Evolutionary conservation across 2,113 vertebrate species (phyloP), one percentile per base, ranked within the genome.

Genomic region (Sardina pilchardus): DNA sequence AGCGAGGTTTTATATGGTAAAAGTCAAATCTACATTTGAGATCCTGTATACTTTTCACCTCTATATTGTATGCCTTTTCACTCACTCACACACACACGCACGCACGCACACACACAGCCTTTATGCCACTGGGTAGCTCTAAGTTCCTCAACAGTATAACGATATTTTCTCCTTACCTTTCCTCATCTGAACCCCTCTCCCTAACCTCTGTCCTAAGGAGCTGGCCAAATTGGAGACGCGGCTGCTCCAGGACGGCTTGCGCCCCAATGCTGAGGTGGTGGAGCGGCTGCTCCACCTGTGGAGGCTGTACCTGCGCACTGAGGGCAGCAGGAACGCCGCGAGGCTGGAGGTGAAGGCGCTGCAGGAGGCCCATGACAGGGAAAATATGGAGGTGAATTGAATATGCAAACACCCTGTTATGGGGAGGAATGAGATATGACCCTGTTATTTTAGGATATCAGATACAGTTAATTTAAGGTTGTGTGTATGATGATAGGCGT

Each of bases 251-350:
- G 93, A 96, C 85, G 95, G 93, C 6, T 88, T 94, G 12, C 8
- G 89, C 81, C 83, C 87, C 0, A 81, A 87, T 24, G 90, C 92
- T 16, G 81, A 90, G 0, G 56, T 81, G 42, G 86, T 94, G 48
- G 92, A 94, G 81, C 93, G 88, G 81, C 89, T 96, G 85, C 89
- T 78, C 86, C 85, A 91, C 82, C 88, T 96, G 21, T 96, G 94
- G 95, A 84, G 53, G 9, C 86, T 91, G 45, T 89, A 94, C 81
- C 88, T 88, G 81, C 67, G 82, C n/a, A 85, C 83, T 0, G 92
- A 93, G 85, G 88, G 84, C 10, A 87, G 50, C 14, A 84, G 96
- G 67, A 90, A 87, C 82, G 87, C 86, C 1, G 89, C 93, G 83
- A 91, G 89, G 0, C 87, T 88, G 84, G 90, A 94, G 6, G 87